Base-by-base conservation (phyloP, 2,888 invertebrate genomes). In the Pristionchus exspectatus region DNA sequence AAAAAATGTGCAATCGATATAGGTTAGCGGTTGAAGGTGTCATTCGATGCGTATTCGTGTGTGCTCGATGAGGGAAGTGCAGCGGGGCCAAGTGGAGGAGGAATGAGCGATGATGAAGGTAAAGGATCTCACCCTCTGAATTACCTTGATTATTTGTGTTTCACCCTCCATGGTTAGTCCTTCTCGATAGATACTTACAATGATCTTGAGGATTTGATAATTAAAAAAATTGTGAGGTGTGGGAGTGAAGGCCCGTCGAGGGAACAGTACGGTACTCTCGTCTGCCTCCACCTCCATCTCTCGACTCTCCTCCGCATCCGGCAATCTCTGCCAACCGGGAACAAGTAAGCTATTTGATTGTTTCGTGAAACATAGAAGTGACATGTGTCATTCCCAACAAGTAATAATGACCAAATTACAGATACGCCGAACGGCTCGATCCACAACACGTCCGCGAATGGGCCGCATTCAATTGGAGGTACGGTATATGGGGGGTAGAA, bases 21-120 rank as follows among this genome's bases (percentile, higher is more conserved):
- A 18, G 27, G 30, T 74, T 18, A n/a, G n/a, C n/a, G 5, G 12
- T 81, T 27, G 21, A 59, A 93, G 94, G 94, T 94, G n/a, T 92
- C 94, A 59, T 95, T 94, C 90, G 94, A 95, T 90, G 92, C 94
- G 90, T 97, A 97, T 95, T 97, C 97, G 0, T 97, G 97, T 18
- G 97, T 97, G 89, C 97, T 97, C 93, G 96, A 96, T 91, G 91
- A 90, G 0, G 92, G 91, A 50, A 1, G 44, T 10, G 92, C 91
- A 21, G 63, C 12, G 9, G 30, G 38, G 7, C 27, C 16, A 18
- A 38, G 33, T 27, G 54, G 21, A 54, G 54, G 21, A 54, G 66
- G 24, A 21, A 50, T 50, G 44, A 50, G 44, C 44, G 87, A 63
- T 9, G 66, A 87, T 10, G 87, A 66, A 87, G 84, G 84, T 38